Conservation (phyloP, 2,888 invertebrate species). For the Amiota communis region DNA sequence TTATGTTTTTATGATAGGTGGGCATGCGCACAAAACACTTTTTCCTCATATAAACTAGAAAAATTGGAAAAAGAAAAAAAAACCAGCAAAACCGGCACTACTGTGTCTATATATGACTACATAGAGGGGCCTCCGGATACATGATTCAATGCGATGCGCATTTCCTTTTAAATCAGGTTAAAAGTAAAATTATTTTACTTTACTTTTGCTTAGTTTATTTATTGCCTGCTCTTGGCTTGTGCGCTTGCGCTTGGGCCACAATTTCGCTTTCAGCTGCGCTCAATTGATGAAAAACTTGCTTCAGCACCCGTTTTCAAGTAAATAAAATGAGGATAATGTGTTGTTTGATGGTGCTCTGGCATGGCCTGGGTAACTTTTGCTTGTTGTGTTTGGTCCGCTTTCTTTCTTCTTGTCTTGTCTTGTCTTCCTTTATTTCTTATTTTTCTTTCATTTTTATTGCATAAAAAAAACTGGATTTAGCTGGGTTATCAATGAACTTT, state of each 20-base stretch:
- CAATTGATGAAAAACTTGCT: no score
- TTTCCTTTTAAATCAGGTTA: conserved; percentile 62
- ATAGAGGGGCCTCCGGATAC: not conserved
- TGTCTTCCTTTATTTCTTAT: no score
- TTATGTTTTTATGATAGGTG: no score
- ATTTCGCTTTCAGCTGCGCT: no score
- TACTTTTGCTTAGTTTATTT: conserved; percentile 32
- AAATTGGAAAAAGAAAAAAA: not conserved
- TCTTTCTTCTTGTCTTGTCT: no score
- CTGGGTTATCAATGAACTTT: no score
- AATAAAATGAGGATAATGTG: conserved; percentile 8
- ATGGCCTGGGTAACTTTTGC: not conserved
- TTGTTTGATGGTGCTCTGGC: no score
- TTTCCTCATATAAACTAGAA: not conserved
- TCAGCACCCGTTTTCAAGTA: no score
- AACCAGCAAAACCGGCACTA: conserved; percentile 24
- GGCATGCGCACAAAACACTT: not conserved
- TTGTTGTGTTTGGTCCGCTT: conserved; percentile 4
- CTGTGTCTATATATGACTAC: not conserved
- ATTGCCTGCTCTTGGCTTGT: no score
- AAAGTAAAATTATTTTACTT: conserved; percentile 46
- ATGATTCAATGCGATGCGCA: conserved; percentile 45
- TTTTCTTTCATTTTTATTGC: conserved; percentile 40
- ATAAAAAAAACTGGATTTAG: conserved; percentile 48
- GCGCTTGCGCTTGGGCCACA: no score